Conservation (phyloP, 1,140 invertebrate genomes). For the Temnothorax curvispinosus region DNA sequence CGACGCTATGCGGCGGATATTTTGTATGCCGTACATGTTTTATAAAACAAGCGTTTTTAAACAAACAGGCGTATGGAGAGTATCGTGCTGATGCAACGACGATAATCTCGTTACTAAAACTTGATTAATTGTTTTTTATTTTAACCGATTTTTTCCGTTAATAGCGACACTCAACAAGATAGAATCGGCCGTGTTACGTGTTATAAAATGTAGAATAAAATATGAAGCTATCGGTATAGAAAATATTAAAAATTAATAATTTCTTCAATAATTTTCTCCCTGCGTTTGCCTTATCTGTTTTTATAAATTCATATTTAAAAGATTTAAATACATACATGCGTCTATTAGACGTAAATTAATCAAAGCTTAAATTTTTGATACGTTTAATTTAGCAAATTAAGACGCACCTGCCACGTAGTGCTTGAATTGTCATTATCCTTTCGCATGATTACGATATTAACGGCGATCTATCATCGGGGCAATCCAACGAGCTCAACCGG, state of each 20-base stretch:
- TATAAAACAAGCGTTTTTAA: constrained; percentile 28
- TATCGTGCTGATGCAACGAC: neutral
- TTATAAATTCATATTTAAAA: neutral
- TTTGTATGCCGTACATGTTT: constrained; percentile 13
- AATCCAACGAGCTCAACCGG: neutral
- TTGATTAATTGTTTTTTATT: neutral
- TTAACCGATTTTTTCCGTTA: neutral
- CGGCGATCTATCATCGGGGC: constrained; percentile 47
- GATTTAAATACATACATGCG: neutral
- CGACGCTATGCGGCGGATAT: neutral
- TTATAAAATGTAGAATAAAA: neutral
- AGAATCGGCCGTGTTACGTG: neutral
- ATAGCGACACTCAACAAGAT: neutral
- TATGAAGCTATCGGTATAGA: neutral
- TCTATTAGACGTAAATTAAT: neutral
- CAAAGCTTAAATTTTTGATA: neutral
- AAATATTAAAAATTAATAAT: neutral
- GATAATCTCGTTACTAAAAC: neutral
- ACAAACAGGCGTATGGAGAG: neutral
- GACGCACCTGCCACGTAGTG: neutral
- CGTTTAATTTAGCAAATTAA: constrained; percentile 9
- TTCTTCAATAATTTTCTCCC: neutral
- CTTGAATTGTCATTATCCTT: constrained; percentile 11
- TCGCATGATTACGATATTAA: constrained; percentile 69
- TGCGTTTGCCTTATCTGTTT: neutral